Percentiles rank a stretch among this genome's conserved stretches.
These are phyloP conservation scores for Drosophila pectinifera DNA, from an alignment of 1,140 invertebrate genomes.

Conservation along the genomic window DNA sequence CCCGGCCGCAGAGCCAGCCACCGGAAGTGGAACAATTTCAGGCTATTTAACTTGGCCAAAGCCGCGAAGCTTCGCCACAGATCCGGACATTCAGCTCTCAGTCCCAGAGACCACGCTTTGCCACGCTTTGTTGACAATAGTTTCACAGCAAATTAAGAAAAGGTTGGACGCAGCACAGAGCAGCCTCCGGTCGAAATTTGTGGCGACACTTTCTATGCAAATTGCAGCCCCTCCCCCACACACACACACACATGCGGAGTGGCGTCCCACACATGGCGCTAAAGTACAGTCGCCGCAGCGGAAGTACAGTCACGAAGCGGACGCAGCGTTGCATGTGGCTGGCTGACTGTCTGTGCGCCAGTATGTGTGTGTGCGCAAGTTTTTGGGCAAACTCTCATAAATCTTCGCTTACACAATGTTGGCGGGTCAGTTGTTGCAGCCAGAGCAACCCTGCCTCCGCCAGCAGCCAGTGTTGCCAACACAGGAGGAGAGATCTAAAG, in stretches of 20 bases:
- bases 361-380: slow-evolving; percentile 27
- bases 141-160: slow-evolving; percentile 84
- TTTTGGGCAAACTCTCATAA: slow-evolving; percentile 80
- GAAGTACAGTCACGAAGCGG: slow-evolving; percentile 73
- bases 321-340: slow-evolving; percentile 30
- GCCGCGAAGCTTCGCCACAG: slow-evolving; percentile 28
- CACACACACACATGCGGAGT: neutral
- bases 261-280: slow-evolving; percentile 20
- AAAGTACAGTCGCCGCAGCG: slow-evolving; percentile 72
- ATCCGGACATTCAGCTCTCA: slow-evolving; percentile 1
- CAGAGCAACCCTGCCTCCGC: slow-evolving; percentile 18
- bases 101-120: slow-evolving; percentile 40
- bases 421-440: slow-evolving; percentile 69
- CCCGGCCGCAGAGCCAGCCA: slow-evolving; percentile 36
- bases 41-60: slow-evolving; percentile 68
- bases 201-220: slow-evolving; percentile 78
- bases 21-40: slow-evolving; percentile 78
- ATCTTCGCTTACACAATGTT: slow-evolving; percentile 82
- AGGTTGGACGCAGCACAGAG: slow-evolving; percentile 63
- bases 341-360: neutral
- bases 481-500: too few species aligned
- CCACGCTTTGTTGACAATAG: slow-evolving; percentile 79
- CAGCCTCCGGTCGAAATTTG: slow-evolving; percentile 68
- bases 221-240: slow-evolving; percentile 40
- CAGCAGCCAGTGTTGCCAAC: slow-evolving; percentile 16